Conservation (phyloP, 2,797 vertebrate genomes). For the Brachymystax lenok region DNA sequence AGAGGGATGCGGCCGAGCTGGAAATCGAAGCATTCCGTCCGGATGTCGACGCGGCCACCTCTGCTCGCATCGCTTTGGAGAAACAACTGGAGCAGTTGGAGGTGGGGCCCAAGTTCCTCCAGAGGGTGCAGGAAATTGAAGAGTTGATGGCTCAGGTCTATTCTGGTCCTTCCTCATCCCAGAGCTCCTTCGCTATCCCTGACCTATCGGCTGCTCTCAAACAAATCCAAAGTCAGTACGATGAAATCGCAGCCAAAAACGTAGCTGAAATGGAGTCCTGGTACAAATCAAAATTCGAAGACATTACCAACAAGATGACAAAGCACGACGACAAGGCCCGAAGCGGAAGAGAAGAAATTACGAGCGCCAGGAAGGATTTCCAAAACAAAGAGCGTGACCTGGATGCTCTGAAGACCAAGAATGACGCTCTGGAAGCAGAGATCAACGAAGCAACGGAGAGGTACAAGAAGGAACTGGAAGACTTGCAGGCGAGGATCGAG, state of each 20-base stretch:
- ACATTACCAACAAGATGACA: slow-evolving; percentile 66
- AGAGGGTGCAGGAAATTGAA: slow-evolving; percentile 56
- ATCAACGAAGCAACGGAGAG: slow-evolving; percentile 50
- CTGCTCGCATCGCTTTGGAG: slow-evolving; percentile 44
- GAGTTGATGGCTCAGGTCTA: slow-evolving; percentile 69
- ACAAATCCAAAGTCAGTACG: slow-evolving; percentile 70
- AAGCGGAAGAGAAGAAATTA: slow-evolving; percentile 58
- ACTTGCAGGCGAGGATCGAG: slow-evolving; percentile 51
- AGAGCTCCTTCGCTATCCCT: slow-evolving; percentile 52
- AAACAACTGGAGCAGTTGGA: slow-evolving; percentile 58
- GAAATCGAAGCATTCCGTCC: slow-evolving; percentile 65
- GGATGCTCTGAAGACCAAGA: slow-evolving; percentile 52
- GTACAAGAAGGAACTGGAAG: slow-evolving; percentile 32
- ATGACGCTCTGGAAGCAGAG: slow-evolving; percentile 52
- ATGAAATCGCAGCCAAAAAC: slow-evolving; percentile 72
- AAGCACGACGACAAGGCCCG: slow-evolving; percentile 61
- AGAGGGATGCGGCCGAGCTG: slow-evolving; percentile 59
- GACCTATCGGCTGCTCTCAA: slow-evolving; percentile 74
- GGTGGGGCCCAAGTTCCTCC: slow-evolving; percentile 57
- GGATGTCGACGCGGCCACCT: slow-evolving; percentile 44
- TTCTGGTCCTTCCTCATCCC: slow-evolving; percentile 34
- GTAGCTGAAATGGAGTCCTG: slow-evolving; percentile 72
- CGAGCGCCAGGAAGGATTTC: slow-evolving; percentile 67
- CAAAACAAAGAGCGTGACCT: slow-evolving; percentile 56
- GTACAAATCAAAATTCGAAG: slow-evolving; percentile 71